A percentile compares a stretch with the other conserved stretches of the same genome.
Evolutionary conservation across 1,140 invertebrate genomes (phyloP).

Genomic region (Hypothenemus hampei): DNA sequence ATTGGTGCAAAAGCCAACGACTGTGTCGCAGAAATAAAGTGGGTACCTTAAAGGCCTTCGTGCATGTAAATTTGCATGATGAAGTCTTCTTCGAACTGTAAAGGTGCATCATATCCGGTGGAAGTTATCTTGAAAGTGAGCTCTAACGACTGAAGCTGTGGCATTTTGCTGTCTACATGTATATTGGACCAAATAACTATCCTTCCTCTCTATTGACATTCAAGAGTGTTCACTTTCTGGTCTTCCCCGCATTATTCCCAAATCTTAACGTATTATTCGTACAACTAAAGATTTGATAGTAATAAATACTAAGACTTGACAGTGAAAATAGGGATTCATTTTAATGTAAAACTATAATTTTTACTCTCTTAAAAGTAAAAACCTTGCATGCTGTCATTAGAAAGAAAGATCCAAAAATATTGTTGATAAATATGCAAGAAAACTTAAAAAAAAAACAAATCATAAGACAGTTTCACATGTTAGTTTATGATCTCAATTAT

Average conservation of each 20-base stretch:
- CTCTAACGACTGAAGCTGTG: conserved; percentile 4
- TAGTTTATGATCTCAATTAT: too few relatives aligned
- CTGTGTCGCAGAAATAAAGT: conserved; percentile 5
- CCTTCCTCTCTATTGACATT: background rate
- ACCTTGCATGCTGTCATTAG: conserved; percentile 1
- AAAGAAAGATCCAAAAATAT: too few relatives aligned
- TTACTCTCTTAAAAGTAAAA: conserved; percentile 1
- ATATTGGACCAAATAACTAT: conserved; percentile 15
- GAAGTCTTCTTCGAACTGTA: background rate
- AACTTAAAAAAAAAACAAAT: too few relatives aligned
- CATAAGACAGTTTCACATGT: too few relatives aligned
- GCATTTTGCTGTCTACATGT: conserved; percentile 1
- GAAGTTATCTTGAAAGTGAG: background rate
- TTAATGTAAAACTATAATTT: background rate
- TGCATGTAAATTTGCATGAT: conserved; percentile 2
- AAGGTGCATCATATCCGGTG: background rate
- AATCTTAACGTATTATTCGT: conserved; percentile 4
- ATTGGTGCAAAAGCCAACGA: conserved; percentile 8
- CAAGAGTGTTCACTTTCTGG: background rate
- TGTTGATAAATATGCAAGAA: too few relatives aligned
- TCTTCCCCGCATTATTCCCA: background rate
- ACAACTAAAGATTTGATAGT: conserved; percentile 6
- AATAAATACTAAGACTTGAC: background rate
- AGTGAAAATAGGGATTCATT: background rate
- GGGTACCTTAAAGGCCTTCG: conserved; percentile 1